Evolutionary conservation across 1,140 invertebrate genomes (phyloP), one percentile per base, ranked within the genome.

Genomic region (Meloidogyne floridensis): DNA sequence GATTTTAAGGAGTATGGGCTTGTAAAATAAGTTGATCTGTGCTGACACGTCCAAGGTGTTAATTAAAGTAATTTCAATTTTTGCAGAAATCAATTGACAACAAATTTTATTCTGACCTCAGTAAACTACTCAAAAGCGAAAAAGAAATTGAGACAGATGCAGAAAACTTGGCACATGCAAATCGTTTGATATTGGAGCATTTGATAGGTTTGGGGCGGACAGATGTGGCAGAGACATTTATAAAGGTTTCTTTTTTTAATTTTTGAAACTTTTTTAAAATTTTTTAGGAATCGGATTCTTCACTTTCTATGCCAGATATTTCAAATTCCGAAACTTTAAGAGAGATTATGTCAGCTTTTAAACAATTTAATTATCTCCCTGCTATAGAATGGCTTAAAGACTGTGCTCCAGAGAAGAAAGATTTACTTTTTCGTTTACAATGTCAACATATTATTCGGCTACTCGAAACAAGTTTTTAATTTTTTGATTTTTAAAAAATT

Each of bases 111-210:
- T 75, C 81, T n/a, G 86, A 87, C 13, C 71, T 88, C 53, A 81
- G 72, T 59, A 74, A 78, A 20, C 59, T 87, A 20, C 75, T 87
- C n/a, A 81, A 77, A 53, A 87, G 87, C 72, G 85, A 87, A 72
- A 87, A 87, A 56, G 82, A 87, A 51, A 81, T 89, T 32, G 86
- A 87, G 72, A 56, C 54, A 8, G 65, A 84, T 71, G 4, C 70
- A 15, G 83, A 83, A 54, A 80, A 87, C 72, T 59, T 88, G 2
- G 20, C 53, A 13, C 77, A 84, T 18, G 85, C 88, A 11, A 88
- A 87, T 82, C 73, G 77, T 47, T 70, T 87, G n/a, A 85, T 87
- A 15, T 88, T 86, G 51, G 86, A 87, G 69, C 87, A 89, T 70
- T 75, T 87, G 69, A 74, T 88, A 74, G 74, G 81, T 59, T 54